Conservation (phyloP, 1,140 invertebrate species). For the Drosophila sulfurigaster region DNA sequence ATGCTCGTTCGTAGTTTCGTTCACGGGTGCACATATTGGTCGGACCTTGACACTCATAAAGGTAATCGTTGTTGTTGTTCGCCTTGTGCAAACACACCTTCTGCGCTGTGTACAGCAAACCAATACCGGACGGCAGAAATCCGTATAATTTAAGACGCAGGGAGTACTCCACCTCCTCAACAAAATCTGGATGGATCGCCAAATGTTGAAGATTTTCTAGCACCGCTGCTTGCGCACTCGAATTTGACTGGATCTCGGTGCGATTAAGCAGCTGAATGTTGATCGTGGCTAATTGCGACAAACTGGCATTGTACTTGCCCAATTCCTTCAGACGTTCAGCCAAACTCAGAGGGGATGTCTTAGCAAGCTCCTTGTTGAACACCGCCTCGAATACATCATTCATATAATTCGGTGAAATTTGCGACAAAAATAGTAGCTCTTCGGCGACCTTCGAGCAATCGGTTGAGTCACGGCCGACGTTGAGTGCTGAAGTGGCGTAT, state of each 20-base stretch:
- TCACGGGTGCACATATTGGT: constrained; percentile 68
- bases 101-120: constrained; percentile 52
- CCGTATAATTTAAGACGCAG: constrained; percentile 44
- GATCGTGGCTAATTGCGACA: constrained; percentile 53
- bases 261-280: constrained; percentile 57
- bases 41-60: constrained; percentile 68
- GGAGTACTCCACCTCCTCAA: constrained; percentile 21
- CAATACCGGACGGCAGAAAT: constrained; percentile 46
- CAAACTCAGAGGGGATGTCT: constrained; percentile 57
- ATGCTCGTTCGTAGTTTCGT: constrained; percentile 55
- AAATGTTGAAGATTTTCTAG: constrained; percentile 51
- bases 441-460: no score
- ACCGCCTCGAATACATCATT: constrained; percentile 57
- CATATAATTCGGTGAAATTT: constrained; percentile 58
- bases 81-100: constrained; percentile 68
- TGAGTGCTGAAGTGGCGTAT: no score
- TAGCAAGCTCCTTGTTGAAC: constrained; percentile 49
- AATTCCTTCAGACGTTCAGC: constrained; percentile 33
- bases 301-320: constrained; percentile 51
- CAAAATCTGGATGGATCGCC: constrained; percentile 40
- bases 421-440: no score
- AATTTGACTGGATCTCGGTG: constrained; percentile 38
- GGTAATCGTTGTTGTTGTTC: constrained; percentile 51
- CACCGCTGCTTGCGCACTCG: constrained; percentile 9
- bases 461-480: no score